Base-by-base conservation (phyloP, 2,888 invertebrate species). In the Thymelicus sylvestris region DNA sequence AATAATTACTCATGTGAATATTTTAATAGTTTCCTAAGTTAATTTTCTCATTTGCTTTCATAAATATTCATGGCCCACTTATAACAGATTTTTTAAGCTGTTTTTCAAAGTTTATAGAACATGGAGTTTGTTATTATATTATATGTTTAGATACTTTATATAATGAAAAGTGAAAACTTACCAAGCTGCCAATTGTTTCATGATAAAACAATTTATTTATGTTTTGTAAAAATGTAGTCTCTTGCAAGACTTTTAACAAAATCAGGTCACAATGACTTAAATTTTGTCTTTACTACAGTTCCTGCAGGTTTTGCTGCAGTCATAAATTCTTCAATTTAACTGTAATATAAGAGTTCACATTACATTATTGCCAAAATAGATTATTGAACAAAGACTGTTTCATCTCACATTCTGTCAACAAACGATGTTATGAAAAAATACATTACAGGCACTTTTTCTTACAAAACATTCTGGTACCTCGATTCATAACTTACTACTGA, bases 171-270 rank as follows among this genome's bases (percentile, higher is more conserved):
- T 10, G 7, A 12, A 44, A 7, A 83, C 89, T 88, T 82, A 93
- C 94, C 94, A 94, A 81, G 94, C 94, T 76, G 94, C 92, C 73
- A 94, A 65, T 71, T 75, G 64, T 52, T 73, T 73, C 73, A 73
- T 74, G 39, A n/a, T 72, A 52, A 65, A 47, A 19, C 19, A 39
- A 39, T n/a, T 19, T 55, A 55, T 61, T 50, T 39, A 19, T 13
- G 19, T 60, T 19, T 67, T 41, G 24, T 47, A n/a, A 38, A 66
- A 66, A 59, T 44, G n/a, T 31, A 15, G 6, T 7, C 31, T 66
- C 55, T n/a, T 65, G 10, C 7, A 31, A 47, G 47, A 19, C 31
- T 52, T 24, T 55, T 19, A 24, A 12, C 24, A 55, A 24, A 55
- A 55, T 55, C 19, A 10, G 4, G 55, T 24, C 55, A 24, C 55